A percentile compares a stretch with the other conserved stretches of the same genome.
phyloP scores from a whole-genome alignment of 1,140 invertebrate species.

The Gerris buenoi region DNA sequence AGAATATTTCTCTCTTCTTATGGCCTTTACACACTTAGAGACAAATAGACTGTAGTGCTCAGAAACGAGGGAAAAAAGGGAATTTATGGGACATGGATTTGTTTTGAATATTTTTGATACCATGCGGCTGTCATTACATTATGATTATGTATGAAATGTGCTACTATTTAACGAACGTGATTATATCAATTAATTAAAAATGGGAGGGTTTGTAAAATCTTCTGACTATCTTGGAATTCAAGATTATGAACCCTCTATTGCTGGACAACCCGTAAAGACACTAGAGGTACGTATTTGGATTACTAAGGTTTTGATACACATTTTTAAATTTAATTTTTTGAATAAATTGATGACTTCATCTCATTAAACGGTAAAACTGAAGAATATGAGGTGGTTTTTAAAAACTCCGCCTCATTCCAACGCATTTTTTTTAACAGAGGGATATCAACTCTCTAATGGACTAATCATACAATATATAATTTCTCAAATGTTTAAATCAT shows the following conservation, averaged over 20 bases:
- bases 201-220: neutral
- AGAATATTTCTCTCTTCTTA: too few species aligned
- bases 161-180: neutral
- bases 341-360: neutral
- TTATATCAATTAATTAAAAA: neutral
- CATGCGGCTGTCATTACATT: too few species aligned
- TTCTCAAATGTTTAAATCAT: too few species aligned
- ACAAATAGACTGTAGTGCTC: too few species aligned
- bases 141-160: neutral
- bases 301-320: too few species aligned
- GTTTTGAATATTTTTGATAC: too few species aligned
- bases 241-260: neutral
- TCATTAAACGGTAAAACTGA: neutral
- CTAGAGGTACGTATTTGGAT: too few species aligned
- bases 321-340: neutral
- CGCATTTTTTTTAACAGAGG: neutral
- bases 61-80: too few species aligned
- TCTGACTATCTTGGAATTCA: neutral
- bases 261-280: neutral
- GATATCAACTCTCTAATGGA: neutral
- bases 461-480: neutral
- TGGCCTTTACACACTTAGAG: too few species aligned
- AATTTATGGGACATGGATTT: too few species aligned
- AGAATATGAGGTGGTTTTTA: neutral
- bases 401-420: neutral